phyloP scores from a whole-genome alignment of 2,113 vertebrate genomes.

The Megaceryle torquata region DNA sequence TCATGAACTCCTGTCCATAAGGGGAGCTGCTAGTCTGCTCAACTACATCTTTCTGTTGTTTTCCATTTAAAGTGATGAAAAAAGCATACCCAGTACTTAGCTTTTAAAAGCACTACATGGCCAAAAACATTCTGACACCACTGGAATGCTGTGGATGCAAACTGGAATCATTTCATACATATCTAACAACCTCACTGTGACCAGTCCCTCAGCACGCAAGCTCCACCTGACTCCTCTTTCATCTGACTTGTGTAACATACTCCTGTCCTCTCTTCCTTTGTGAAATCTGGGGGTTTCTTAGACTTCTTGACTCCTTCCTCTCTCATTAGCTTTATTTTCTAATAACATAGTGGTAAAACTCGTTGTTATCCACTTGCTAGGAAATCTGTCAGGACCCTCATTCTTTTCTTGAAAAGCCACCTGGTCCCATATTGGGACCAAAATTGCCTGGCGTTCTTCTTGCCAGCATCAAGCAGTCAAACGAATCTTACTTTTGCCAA shows the following conservation, averaged over 20 bases:
- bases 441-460: not conserved
- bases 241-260: not conserved
- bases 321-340: not conserved
- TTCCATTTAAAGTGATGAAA: not conserved
- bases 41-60: not conserved
- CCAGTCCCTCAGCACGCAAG: not conserved
- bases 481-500: not conserved
- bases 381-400: not conserved
- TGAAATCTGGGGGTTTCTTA: not conserved
- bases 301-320: not conserved
- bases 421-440: not conserved
- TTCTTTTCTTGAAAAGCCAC: not conserved
- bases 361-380: not conserved
- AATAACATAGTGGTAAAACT: not conserved
- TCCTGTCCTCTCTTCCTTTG: not conserved
- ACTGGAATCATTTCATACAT: not conserved
- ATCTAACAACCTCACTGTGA: not conserved
- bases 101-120: not conserved
- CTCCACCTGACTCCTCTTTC: not conserved
- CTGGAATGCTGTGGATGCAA: accelerated
- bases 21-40: not conserved
- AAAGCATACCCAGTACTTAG: not conserved
- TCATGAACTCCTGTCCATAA: not conserved
- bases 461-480: not conserved
- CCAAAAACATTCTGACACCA: not conserved